phyloP scores from a whole-genome alignment of 2,113 vertebrate species.

The Galeopterus variegatus region DNA sequence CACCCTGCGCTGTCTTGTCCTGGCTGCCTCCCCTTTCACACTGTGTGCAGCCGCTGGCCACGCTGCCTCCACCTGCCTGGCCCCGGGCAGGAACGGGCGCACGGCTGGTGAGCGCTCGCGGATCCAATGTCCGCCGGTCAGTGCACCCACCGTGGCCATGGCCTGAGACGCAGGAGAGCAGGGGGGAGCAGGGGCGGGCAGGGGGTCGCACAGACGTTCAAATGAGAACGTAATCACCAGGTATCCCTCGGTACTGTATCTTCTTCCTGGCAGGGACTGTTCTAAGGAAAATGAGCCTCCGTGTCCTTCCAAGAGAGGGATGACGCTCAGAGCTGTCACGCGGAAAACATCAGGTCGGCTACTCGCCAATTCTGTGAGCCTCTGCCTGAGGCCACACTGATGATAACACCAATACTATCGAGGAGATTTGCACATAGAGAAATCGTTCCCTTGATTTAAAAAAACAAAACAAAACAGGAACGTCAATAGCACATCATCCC shows the following conservation, averaged over 20 bases:
- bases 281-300: conserved; percentile 45
- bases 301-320: not conserved
- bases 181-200: not conserved
- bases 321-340: conserved; percentile 54
- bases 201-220: not conserved
- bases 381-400: conserved; percentile 81
- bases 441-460: conserved; percentile 77
- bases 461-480: not conserved
- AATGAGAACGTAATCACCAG: not conserved
- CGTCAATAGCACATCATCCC: not conserved
- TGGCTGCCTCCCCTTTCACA: no score
- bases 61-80: not conserved
- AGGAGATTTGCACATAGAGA: conserved; percentile 81
- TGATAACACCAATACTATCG: conserved; percentile 76
- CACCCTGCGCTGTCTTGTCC: not conserved
- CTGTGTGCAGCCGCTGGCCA: not conserved
- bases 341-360: conserved; percentile 70
- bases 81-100: rapidly evolving
- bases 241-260: not conserved
- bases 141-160: not conserved
- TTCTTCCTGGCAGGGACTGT: not conserved
- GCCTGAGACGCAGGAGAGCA: not conserved
- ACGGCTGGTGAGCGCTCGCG: rapidly evolving
- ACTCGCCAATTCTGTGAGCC: conserved; percentile 65
- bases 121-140: not conserved